Base-by-base conservation (phyloP, 2,888 invertebrate species). In the Cerastoderma edule region DNA sequence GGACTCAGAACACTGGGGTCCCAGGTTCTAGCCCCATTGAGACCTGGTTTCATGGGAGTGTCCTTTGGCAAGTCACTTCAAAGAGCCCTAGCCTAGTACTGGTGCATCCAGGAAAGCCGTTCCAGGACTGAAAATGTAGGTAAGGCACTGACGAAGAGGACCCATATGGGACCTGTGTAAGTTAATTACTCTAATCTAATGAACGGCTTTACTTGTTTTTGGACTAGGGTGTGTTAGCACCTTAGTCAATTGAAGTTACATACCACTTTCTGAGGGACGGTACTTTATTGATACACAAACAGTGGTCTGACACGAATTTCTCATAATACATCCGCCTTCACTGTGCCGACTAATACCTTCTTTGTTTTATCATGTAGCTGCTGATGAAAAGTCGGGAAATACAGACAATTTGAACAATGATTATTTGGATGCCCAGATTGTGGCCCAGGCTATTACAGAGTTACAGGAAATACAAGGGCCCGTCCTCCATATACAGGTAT, bases 391-490 rank as follows among this genome's bases (percentile, higher is more conserved):
- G 13, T 22, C 24, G 1, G 64, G 53, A 22, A 27, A 39, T 60
- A 13, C n/a, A 22, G 13, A 28, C n/a, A 28, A 16, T 24, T 3
- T 75, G 10, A 70, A 67, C 67, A 68, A 56, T 46, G 74, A 72
- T 48, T 27, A 75, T 8, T 16, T 78, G 32, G 79, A 82, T 28
- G 73, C 79, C 13, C 77, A 75, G 22, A 79, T 79, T 82, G 82
- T 82, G n/a, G 79, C 82, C 30, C 82, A 79, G 65, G 82, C 79
- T 19, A 82, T 79, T 44, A 79, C 79, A 53, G 82, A 79, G 30
- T 53, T 82, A 30, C 82, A 79, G 22, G 75, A 82, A 67, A 71
- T 73, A 46, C 75, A 77, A 33, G 79, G 72, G 6, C 72, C 72
- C 33, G 50, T 66, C 8, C 22, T 50, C 16, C 50, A 66, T n/a